phyloP scores from a whole-genome alignment of 1,140 invertebrate species.

The Tribolium castaneum region DNA sequence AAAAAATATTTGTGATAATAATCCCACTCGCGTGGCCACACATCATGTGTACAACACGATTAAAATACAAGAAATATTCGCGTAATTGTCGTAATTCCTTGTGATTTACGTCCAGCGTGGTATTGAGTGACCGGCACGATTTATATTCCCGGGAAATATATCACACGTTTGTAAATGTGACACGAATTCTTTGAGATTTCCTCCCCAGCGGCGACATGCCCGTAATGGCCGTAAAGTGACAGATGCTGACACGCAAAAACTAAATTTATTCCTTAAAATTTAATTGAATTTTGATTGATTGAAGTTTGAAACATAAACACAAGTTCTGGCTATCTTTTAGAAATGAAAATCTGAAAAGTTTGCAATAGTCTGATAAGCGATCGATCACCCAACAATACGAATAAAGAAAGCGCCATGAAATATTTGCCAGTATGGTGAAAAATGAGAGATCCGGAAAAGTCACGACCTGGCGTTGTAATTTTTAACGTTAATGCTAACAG shows the following conservation, averaged over 20 bases:
- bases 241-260: not conserved
- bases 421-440: too few relatives aligned
- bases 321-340: too few relatives aligned
- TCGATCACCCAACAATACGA: too few relatives aligned
- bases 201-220: not conserved
- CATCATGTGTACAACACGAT: not conserved
- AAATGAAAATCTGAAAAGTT: too few relatives aligned
- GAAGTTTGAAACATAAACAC: too few relatives aligned
- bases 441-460: too few relatives aligned
- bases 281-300: too few relatives aligned
- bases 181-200: not conserved
- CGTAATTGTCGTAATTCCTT: not conserved
- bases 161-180: not conserved
- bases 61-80: not conserved
- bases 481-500: too few relatives aligned
- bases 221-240: not conserved
- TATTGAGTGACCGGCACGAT: not conserved
- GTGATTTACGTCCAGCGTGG: not conserved
- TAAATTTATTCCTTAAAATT: not conserved
- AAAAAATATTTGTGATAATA: not conserved
- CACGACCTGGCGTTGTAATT: too few relatives aligned
- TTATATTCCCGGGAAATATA: not conserved
- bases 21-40: not conserved
- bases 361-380: too few relatives aligned
- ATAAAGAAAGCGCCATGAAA: too few relatives aligned